A percentile compares a stretch with the other conserved stretches of the same genome.
Evolutionary conservation across 2,888 invertebrate species (phyloP).

Genomic region (Orchesellides sinensis): DNA sequence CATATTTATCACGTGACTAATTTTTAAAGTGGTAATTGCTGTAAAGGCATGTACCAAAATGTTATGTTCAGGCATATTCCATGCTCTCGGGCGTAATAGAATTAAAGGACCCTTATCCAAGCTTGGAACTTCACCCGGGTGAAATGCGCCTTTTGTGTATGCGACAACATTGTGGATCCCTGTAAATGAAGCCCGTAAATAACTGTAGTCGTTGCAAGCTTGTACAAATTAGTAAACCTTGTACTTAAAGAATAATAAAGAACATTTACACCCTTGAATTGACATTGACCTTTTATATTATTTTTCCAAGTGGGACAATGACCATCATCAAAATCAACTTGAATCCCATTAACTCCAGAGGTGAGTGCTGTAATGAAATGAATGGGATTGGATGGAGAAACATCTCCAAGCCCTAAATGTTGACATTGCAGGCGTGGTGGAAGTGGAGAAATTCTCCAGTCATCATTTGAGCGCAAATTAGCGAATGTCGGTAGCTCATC

Average conservation of each 20-base stretch:
- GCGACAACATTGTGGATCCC: constrained; percentile 62
- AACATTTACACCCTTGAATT: background rate
- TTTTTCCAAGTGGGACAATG: constrained; percentile 86
- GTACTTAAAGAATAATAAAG: background rate
- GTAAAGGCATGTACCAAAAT: constrained; percentile 79
- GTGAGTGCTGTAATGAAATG: constrained; percentile 80
- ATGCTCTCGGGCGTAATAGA: constrained; percentile 83
- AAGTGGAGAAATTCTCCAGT: constrained; percentile 82
- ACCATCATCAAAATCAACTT: constrained; percentile 84
- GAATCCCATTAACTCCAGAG: constrained; percentile 80
- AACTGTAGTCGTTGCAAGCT: background rate
- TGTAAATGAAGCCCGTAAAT: no score
- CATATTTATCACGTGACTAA: background rate
- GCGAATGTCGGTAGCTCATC: constrained; percentile 77
- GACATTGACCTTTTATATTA: constrained; percentile 81
- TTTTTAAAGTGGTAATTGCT: background rate
- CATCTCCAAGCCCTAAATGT: constrained; percentile 83
- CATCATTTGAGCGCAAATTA: constrained; percentile 77
- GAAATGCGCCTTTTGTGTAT: constrained; percentile 63
- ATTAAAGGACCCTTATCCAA: constrained; percentile 79
- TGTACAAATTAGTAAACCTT: background rate
- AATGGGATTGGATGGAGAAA: constrained; percentile 81
- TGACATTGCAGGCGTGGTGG: constrained; percentile 81
- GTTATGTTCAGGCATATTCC: constrained; percentile 86
- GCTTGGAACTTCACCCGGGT: constrained; percentile 78